A percentile compares a stretch with the other conserved stretches of the same genome.
Conservation (phyloP, 2,113 vertebrate genomes). For the Hemiprocne comata region DNA sequence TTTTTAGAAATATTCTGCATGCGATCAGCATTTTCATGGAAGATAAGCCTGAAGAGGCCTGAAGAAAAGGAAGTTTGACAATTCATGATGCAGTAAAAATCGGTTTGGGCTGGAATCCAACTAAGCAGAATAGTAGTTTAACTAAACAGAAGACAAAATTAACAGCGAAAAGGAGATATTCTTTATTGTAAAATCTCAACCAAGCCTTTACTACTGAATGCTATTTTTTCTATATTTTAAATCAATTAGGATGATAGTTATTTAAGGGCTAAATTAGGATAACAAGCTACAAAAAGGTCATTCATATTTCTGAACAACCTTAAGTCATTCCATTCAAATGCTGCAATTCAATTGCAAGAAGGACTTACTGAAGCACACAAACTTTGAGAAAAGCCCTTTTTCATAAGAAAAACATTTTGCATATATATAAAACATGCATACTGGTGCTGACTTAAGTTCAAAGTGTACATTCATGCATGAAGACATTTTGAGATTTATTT, state of each 20-base stretch:
- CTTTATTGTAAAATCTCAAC: not conserved
- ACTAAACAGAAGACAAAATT: not conserved
- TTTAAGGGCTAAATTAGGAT: not conserved
- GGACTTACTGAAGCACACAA: not conserved
- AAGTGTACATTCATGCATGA: rapidly evolving
- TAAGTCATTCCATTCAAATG: constrained; percentile 1
- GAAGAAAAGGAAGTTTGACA: not conserved
- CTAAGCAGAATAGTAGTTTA: not conserved
- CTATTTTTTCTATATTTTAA: not conserved
- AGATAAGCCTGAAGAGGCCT: not conserved
- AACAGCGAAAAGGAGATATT: not conserved
- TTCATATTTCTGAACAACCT: not conserved
- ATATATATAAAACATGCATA: not conserved
- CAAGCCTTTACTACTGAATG: not conserved
- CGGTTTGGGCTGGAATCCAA: not conserved
- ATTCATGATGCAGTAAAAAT: not conserved
- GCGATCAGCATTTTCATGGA: constrained; percentile 30
- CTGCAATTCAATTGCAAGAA: not conserved
- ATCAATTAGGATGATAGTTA: not conserved
- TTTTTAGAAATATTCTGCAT: constrained; percentile 2
- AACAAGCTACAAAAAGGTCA: not conserved
- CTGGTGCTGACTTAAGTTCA: not conserved
- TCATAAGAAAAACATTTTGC: not conserved
- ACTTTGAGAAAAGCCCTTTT: rapidly evolving
- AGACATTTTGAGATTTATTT: not conserved